A percentile compares a stretch with the other conserved stretches of the same genome.
phyloP scores from a whole-genome alignment of 2,113 vertebrate species.

The Talpa occidentalis region DNA sequence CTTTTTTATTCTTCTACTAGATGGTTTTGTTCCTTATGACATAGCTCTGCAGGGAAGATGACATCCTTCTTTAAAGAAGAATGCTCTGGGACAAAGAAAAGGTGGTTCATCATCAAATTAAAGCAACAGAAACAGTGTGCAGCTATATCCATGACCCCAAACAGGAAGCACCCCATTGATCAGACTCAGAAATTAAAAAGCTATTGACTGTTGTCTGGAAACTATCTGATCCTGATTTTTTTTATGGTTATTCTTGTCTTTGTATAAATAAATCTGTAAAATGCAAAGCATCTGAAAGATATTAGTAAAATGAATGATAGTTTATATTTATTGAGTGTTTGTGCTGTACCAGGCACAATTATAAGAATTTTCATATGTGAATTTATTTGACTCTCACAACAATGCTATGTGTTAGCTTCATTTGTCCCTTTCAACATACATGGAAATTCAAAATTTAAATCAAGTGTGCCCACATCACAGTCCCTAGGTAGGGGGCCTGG shows the following conservation, averaged over 20 bases:
- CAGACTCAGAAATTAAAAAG: not conserved
- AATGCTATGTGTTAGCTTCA: not conserved
- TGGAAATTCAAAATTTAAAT: not conserved
- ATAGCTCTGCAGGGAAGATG: not conserved
- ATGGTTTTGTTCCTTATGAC: not conserved
- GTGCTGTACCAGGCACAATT: not conserved
- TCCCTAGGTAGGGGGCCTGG: not conserved
- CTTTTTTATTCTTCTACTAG: not conserved
- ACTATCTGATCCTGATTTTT: not conserved
- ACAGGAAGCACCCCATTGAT: not conserved
- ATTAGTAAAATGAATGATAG: not conserved
- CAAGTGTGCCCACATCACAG: not conserved
- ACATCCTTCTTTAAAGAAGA: not conserved
- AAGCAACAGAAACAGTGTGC: not conserved
- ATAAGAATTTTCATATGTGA: not conserved
- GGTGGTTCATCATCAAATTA: not conserved
- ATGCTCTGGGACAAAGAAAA: not conserved
- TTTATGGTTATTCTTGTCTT: not conserved
- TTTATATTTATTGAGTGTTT: not conserved
- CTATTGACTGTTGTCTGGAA: not conserved
- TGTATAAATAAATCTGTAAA: slow-evolving; percentile 16
- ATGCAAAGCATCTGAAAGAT: not conserved
- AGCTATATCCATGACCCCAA: not conserved
- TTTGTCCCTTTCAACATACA: not conserved
- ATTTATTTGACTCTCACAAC: not conserved